Conservation (phyloP, 2,797 vertebrate species). For the Hydrophis major region DNA sequence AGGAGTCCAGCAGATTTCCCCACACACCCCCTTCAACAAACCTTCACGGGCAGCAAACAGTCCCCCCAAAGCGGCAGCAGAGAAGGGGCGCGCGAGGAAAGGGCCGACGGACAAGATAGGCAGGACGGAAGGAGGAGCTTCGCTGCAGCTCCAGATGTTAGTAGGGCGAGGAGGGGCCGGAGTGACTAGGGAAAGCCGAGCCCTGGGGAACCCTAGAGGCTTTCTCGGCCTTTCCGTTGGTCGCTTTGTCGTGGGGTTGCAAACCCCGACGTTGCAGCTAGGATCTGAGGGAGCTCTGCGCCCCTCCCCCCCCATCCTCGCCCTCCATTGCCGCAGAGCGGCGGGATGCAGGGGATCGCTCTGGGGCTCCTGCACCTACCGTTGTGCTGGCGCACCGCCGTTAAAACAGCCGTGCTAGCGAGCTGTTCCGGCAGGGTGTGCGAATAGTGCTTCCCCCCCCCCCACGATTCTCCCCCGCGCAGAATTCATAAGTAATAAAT, state of each 20-base stretch:
- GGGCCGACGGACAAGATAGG: background rate
- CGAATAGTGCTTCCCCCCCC: background rate
- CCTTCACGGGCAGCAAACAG: background rate
- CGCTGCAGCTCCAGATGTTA: background rate
- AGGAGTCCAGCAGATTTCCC: background rate
- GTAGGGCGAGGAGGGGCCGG: background rate
- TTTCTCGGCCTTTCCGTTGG: background rate
- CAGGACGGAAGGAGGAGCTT: background rate
- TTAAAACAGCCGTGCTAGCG: background rate
- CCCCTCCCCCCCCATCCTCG: background rate
- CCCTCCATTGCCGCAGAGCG: background rate
- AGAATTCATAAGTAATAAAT: background rate
- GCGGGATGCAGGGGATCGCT: background rate
- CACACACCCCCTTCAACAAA: background rate
- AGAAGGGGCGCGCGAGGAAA: background rate
- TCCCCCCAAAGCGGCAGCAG: background rate
- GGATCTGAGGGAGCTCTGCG: background rate
- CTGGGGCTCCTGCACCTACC: background rate
- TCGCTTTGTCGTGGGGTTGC: background rate
- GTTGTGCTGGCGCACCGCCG: background rate
- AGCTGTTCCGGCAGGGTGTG: background rate
- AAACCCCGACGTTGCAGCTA: background rate
- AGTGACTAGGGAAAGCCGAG: background rate
- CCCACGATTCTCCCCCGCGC: background rate
- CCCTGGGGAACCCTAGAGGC: background rate